Conservation (phyloP, 2,888 invertebrate genomes). For the Hypomecis atomaria region DNA sequence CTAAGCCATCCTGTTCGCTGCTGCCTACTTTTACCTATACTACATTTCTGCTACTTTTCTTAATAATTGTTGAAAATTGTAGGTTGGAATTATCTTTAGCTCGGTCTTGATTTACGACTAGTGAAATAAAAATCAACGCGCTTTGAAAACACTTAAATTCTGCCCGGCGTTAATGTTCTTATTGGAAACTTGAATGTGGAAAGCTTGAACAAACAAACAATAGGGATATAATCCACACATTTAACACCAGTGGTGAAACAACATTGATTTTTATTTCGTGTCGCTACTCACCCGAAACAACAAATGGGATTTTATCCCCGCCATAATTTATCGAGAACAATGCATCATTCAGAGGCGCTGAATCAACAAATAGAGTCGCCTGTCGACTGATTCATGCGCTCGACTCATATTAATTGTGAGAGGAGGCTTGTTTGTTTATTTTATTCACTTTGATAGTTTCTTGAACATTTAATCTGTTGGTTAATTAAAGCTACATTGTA, state of each 20-base stretch:
- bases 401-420: conserved; percentile 39
- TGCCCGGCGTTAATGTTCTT: not conserved
- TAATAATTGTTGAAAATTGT: not conserved
- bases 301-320: conserved; percentile 48
- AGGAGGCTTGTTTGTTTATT: conserved; percentile 37
- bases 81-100: too few relatives aligned
- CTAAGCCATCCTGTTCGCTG: conserved; percentile 58
- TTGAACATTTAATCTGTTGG: conserved; percentile 29
- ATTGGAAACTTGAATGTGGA: conserved; percentile 6
- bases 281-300: conserved; percentile 44
- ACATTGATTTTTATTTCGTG: conserved; percentile 42
- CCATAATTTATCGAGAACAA: conserved; percentile 58
- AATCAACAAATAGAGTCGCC: conserved; percentile 59
- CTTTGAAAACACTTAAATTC: not conserved
- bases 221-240: conserved; percentile 8
- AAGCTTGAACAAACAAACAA: conserved; percentile 16
- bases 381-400: conserved; percentile 53
- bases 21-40: not conserved
- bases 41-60: not conserved
- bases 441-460: conserved; percentile 24
- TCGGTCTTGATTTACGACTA: not conserved
- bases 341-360: conserved; percentile 58
- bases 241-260: conserved; percentile 23
- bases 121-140: not conserved
- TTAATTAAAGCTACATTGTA: conserved; percentile 44